Conservation (phyloP, 2,113 vertebrate genomes). For the Poeciliopsis retropinna region DNA sequence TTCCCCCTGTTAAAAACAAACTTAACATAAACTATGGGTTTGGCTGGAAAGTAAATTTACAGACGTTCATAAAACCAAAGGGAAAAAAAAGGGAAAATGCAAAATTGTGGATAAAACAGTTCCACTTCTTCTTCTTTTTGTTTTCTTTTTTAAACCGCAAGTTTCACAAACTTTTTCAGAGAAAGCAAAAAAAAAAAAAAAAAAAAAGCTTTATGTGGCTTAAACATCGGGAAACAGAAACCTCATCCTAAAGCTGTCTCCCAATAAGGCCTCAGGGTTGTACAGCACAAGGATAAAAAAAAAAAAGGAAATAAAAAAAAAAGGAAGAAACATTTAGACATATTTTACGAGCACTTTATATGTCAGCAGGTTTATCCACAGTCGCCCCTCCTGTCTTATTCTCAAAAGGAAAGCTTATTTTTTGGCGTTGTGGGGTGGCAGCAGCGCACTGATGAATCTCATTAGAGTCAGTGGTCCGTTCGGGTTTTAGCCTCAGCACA, state of each 20-base stretch:
- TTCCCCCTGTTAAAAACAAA: neutral
- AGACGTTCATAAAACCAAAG: neutral
- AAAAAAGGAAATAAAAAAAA: no score
- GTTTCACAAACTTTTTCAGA: neutral
- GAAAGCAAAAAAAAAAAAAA: no score
- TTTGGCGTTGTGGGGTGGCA: neutral
- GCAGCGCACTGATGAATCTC: conserved; percentile 13
- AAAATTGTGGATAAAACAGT: neutral
- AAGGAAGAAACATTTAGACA: neutral
- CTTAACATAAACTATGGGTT: no score
- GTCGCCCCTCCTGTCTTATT: neutral
- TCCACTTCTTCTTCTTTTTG: neutral
- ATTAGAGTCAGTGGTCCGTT: conserved; percentile 13
- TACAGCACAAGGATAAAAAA: no score
- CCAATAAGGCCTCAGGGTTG: no score
- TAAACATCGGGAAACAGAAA: neutral
- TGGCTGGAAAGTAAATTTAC: no score
- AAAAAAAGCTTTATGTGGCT: neutral
- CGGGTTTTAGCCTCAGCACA: conserved; percentile 25
- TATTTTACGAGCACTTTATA: neutral
- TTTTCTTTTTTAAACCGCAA: neutral
- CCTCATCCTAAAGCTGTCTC: neutral
- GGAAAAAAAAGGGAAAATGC: neutral
- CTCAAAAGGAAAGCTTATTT: neutral
- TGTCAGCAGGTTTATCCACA: neutral